Percentiles rank a stretch among this genome's conserved stretches.
Evolutionary conservation across 2,888 invertebrate genomes (phyloP).

Genomic region (Cybosia mesomella): DNA sequence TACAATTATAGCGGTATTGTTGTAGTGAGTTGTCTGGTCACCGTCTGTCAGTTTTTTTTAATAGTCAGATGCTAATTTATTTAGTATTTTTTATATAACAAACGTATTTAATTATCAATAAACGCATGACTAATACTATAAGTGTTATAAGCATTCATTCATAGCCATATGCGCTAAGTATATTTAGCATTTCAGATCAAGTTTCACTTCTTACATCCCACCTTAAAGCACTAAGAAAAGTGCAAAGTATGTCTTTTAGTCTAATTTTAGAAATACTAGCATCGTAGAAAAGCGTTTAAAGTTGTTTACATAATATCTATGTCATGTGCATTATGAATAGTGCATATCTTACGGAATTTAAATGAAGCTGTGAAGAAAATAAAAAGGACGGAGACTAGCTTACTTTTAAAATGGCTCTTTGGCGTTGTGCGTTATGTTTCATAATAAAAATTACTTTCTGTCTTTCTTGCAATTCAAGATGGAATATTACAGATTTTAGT

Average conservation of each 20-base stretch:
- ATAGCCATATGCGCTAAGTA: too few species aligned
- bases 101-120: too few species aligned
- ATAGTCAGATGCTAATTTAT: too few species aligned
- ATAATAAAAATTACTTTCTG: too few species aligned
- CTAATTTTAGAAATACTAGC: not conserved
- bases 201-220: not conserved
- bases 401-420: constrained; percentile 8
- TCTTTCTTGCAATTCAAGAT: too few species aligned
- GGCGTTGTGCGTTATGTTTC: too few species aligned
- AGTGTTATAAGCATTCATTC: too few species aligned
- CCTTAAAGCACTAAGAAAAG: not conserved
- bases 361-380: not conserved
- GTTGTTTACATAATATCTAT: not conserved
- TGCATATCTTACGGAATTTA: constrained; percentile 1
- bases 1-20: too few species aligned
- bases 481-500: not conserved
- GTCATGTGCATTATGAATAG: constrained; percentile 1
- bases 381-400: constrained; percentile 50
- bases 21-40: not conserved
- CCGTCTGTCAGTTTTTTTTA: not conserved
- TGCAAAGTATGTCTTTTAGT: not conserved
- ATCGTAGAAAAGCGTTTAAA: not conserved
- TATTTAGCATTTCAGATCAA: not conserved
- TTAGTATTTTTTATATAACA: too few species aligned
- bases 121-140: too few species aligned